phyloP scores from a whole-genome alignment of 2,113 vertebrate species.

The Enhydra lutris region DNA sequence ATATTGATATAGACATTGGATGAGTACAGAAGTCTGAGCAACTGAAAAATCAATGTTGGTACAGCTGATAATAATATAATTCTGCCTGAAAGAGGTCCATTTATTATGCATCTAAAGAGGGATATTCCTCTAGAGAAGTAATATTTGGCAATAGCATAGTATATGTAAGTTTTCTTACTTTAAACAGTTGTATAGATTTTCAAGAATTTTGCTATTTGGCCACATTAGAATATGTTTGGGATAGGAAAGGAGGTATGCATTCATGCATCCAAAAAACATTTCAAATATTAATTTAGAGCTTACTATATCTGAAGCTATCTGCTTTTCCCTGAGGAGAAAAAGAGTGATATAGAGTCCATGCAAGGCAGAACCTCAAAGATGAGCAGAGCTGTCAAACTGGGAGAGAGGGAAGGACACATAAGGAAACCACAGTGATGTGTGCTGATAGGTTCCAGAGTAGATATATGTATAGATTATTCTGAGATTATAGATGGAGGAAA shows the following conservation, averaged over 20 bases:
- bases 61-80: background rate
- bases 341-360: background rate
- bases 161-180: background rate
- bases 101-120: background rate
- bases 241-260: background rate
- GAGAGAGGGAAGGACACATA: background rate
- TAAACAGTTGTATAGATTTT: background rate
- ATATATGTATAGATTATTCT: background rate
- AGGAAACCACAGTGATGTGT: background rate
- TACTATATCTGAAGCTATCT: background rate
- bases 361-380: background rate
- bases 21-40: background rate
- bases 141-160: background rate
- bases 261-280: conserved; percentile 30
- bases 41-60: background rate
- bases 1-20: background rate
- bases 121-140: background rate
- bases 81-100: background rate
- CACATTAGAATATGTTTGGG: background rate
- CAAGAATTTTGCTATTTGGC: background rate
- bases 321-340: background rate
- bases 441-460: background rate
- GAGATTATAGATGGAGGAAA: background rate
- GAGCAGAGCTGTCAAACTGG: background rate
- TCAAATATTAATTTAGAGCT: conserved; percentile 35